These are phyloP conservation scores for Ruditapes philippinarum DNA, from an alignment of 1,140 invertebrate species.

Conservation along the genomic window DNA sequence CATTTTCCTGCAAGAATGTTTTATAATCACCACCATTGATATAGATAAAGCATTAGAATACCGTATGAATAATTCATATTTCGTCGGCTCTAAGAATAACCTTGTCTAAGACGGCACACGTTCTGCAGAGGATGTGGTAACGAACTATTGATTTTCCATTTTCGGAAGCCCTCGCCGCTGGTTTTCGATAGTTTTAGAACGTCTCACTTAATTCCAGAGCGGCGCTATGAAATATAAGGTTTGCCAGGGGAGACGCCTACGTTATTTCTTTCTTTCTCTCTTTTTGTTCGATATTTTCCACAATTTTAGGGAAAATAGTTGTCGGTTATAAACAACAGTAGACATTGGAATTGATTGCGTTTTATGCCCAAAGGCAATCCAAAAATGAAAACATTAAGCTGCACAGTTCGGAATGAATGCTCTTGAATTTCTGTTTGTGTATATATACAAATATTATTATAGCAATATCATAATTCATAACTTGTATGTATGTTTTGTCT, in stretches of 20 bases:
- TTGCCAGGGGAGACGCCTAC: constrained; percentile 28
- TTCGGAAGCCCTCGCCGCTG: background rate
- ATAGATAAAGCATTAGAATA: constrained; percentile 22
- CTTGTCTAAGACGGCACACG: constrained; percentile 6
- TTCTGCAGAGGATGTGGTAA: constrained; percentile 11
- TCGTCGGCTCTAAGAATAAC: constrained; percentile 23
- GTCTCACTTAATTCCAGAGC: constrained; percentile 33
- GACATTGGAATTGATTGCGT: background rate
- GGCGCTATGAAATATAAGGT: constrained; percentile 26
- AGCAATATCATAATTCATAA: no score
- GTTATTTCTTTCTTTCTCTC: background rate
- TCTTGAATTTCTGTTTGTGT: no score
- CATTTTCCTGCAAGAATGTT: background rate
- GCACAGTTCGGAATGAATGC: no score
- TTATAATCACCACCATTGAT: constrained; percentile 27
- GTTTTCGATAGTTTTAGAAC: constrained; percentile 25
- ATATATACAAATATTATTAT: no score
- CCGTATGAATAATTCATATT: constrained; percentile 33
- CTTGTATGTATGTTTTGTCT: no score
- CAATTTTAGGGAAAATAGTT: background rate
- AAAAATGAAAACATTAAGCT: no score
- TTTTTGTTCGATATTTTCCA: constrained; percentile 5
- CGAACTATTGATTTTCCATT: constrained; percentile 17
- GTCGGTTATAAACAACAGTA: background rate
- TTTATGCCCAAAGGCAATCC: background rate